phyloP scores from a whole-genome alignment of 1,140 invertebrate genomes.

The Calycopis cecrops region DNA sequence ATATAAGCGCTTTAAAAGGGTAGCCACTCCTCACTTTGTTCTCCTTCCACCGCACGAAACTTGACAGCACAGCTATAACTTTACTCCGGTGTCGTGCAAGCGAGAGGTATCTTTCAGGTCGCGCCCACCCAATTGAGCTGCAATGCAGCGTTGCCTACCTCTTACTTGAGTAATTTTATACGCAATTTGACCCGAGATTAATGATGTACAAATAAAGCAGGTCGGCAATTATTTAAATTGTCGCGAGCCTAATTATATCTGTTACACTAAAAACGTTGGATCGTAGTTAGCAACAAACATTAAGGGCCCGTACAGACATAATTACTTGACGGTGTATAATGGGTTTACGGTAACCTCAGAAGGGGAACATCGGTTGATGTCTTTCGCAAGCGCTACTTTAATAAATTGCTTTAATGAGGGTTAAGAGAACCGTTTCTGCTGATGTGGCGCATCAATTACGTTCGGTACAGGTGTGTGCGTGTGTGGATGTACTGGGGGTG shows the following conservation, averaged over 20 bases:
- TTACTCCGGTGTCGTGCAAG: too few species aligned
- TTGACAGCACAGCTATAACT: too few species aligned
- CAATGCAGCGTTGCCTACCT: too few species aligned
- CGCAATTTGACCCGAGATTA: background rate
- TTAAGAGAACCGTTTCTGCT: constrained; percentile 14
- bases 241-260: background rate
- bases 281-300: constrained; percentile 24
- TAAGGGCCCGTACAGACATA: constrained; percentile 41
- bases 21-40: too few species aligned
- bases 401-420: constrained; percentile 25
- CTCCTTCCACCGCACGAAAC: too few species aligned
- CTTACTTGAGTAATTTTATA: too few species aligned
- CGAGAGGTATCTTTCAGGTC: too few species aligned
- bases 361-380: constrained; percentile 33
- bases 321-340: constrained; percentile 32
- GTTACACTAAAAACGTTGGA: background rate
- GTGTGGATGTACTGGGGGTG: background rate
- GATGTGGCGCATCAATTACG: constrained; percentile 7
- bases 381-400: constrained; percentile 28
- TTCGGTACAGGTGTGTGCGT: background rate
- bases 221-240: constrained; percentile 1
- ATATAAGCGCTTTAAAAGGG: too few species aligned
- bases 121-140: too few species aligned
- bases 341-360: constrained; percentile 30
- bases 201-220: background rate